Conservation (phyloP, 2,888 invertebrate genomes). For the Oscheius onirici region DNA sequence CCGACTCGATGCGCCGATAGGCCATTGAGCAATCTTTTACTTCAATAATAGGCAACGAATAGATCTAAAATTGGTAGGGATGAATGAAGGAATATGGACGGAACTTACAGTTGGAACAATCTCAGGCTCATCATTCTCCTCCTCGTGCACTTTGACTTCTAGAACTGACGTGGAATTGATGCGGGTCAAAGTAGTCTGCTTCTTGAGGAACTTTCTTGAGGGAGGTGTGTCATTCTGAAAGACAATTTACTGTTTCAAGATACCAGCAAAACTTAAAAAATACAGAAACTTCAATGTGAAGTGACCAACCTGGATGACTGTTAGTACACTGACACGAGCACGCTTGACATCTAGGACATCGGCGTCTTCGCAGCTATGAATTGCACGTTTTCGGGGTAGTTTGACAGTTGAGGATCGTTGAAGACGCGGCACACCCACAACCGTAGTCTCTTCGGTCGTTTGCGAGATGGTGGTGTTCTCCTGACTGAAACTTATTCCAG, state of each 20-base stretch:
- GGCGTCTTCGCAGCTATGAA: neutral
- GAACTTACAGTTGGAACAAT: neutral
- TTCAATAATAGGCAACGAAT: slow-evolving; percentile 30
- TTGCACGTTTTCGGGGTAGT: slow-evolving; percentile 9
- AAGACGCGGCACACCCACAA: neutral
- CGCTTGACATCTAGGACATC: slow-evolving; percentile 11
- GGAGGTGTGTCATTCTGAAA: slow-evolving; percentile 29
- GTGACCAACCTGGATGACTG: slow-evolving; percentile 1
- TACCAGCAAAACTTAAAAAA: neutral
- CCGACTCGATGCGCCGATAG: slow-evolving; percentile 39
- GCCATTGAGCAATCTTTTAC: slow-evolving; percentile 30
- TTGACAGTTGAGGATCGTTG: neutral
- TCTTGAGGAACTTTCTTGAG: slow-evolving; percentile 10
- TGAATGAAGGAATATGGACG: neutral
- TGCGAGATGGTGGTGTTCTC: no score
- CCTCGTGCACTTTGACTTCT: slow-evolving; percentile 4
- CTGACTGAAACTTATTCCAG: no score
- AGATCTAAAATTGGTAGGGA: slow-evolving; percentile 8
- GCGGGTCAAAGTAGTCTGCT: neutral
- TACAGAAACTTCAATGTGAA: neutral
- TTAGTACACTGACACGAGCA: neutral
- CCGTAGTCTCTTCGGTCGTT: no score
- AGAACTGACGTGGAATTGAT: slow-evolving; percentile 12
- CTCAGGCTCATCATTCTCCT: neutral
- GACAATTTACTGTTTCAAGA: neutral